These are phyloP conservation scores for Cephalopachus bancanus DNA, from an alignment of 2,797 vertebrate genomes.

Conservation along the genomic window DNA sequence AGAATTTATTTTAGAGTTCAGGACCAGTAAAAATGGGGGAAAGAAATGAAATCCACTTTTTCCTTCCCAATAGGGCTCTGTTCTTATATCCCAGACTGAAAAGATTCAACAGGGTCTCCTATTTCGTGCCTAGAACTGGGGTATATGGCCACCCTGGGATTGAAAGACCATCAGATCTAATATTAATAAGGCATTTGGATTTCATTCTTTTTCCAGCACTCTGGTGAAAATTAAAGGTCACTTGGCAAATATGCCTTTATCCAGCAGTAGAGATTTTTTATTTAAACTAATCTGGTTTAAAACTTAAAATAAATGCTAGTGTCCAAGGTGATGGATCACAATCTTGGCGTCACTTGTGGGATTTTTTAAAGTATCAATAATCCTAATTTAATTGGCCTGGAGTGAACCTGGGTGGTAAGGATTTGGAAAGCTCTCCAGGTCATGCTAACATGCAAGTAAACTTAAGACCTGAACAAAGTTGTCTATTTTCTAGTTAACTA, in stretches of 20 bases:
- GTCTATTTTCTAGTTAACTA: conserved; percentile 58
- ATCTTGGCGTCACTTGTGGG: conserved; percentile 27
- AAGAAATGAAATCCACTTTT: not conserved
- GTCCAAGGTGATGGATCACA: not conserved
- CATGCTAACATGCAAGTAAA: not conserved
- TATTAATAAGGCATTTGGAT: conserved; percentile 30
- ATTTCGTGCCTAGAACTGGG: not conserved
- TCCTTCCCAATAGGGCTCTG: not conserved
- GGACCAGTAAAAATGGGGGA: not conserved
- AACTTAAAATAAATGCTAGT: conserved; percentile 62
- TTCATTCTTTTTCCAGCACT: conserved; percentile 20
- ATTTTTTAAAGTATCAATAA: not conserved
- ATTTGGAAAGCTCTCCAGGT: conserved; percentile 22
- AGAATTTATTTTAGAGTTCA: not conserved
- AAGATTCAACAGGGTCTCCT: not conserved
- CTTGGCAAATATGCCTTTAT: conserved; percentile 45
- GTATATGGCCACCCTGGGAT: not conserved
- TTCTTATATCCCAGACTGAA: conserved; percentile 42
- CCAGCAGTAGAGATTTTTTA: conserved; percentile 5
- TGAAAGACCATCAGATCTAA: conserved; percentile 9
- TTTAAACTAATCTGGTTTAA: conserved; percentile 54
- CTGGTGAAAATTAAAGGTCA: conserved; percentile 36
- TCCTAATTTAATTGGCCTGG: conserved; percentile 63
- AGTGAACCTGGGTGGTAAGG: not conserved
- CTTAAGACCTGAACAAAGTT: conserved; percentile 59